Evolutionary conservation across 2,113 vertebrate genomes (phyloP).

Genomic region (Myotis yumanensis): DNA sequence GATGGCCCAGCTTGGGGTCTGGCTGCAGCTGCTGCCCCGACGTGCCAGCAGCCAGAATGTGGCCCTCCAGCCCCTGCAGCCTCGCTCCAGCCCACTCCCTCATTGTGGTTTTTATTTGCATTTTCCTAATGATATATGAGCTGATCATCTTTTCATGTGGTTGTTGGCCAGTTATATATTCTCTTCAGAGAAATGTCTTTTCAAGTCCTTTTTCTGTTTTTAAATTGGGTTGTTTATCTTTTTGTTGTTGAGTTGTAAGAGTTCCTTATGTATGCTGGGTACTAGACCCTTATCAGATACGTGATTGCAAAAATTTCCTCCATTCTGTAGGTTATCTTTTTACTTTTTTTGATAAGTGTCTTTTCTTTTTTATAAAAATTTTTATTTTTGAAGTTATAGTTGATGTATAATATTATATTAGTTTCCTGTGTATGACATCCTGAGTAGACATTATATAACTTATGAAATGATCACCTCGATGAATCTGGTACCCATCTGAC

Average conservation of each 20-base stretch:
- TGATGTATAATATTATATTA: neutral
- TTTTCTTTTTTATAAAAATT: neutral
- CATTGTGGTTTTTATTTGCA: neutral
- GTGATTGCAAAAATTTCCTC: neutral
- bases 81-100: neutral
- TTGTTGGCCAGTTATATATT: neutral
- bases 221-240: neutral
- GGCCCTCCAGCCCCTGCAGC: too few relatives aligned
- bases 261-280: neutral
- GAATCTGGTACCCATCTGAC: neutral
- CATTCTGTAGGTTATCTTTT: neutral
- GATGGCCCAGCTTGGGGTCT: slow-evolving; percentile 89
- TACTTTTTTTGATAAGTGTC: neutral
- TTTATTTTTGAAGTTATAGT: neutral
- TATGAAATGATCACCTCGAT: neutral
- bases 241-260: neutral
- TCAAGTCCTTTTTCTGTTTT: neutral
- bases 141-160: neutral
- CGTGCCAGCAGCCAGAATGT: slow-evolving; percentile 53
- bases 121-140: neutral
- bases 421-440: neutral
- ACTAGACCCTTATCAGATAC: neutral
- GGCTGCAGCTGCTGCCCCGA: slow-evolving; percentile 84
- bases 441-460: neutral
- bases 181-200: neutral